phyloP scores from a whole-genome alignment of 1,140 invertebrate species.

The Matsumurasca onukii region DNA sequence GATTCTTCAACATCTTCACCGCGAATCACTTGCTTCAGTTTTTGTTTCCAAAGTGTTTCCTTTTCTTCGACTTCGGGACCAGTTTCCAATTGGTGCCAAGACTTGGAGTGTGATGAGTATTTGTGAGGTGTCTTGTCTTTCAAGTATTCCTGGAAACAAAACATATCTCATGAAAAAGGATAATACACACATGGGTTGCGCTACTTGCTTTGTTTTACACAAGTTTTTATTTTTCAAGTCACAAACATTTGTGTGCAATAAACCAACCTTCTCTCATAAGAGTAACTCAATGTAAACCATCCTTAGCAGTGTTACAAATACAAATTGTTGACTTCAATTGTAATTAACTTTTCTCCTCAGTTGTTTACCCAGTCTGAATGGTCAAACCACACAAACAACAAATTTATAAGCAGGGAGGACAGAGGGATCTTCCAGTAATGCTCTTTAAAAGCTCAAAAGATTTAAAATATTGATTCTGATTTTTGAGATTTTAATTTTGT shows the following conservation, averaged over 20 bases:
- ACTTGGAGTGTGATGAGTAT: neutral
- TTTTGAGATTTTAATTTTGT: no score
- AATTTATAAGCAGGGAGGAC: no score
- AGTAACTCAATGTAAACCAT: neutral
- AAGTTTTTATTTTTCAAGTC: neutral
- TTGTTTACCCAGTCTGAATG: no score
- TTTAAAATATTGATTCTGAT: no score
- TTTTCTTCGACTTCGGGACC: neutral
- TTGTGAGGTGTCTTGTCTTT: neutral
- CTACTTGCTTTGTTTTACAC: neutral
- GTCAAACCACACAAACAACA: no score
- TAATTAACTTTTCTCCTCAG: no score
- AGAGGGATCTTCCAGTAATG: no score
- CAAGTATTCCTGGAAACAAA: neutral
- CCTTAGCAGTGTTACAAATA: neutral
- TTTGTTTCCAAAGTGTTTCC: conserved; percentile 5
- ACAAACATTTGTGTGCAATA: neutral
- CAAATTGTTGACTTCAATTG: no score
- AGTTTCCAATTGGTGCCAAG: neutral
- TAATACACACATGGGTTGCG: neutral
- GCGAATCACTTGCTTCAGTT: neutral
- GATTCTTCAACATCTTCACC: neutral
- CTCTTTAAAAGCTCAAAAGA: no score
- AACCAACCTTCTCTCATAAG: neutral
- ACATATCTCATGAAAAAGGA: neutral